Conservation (phyloP, 2,888 invertebrate species). For the Nezara viridula region DNA sequence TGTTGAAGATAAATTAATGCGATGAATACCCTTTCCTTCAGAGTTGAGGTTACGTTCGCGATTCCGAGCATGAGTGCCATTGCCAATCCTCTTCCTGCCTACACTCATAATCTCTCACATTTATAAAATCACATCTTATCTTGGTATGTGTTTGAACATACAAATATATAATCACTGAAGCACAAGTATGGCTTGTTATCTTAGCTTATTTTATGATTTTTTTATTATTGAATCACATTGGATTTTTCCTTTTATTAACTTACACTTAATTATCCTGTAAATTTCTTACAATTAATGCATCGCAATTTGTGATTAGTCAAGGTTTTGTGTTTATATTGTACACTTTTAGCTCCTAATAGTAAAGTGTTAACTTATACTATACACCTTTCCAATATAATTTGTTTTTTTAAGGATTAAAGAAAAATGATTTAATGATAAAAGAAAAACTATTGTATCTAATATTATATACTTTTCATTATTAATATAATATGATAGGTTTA, state of each 20-base stretch:
- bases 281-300: conserved; percentile 53
- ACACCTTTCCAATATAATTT: not conserved
- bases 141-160: conserved; percentile 51
- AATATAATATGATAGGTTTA: not conserved
- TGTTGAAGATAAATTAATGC: conserved; percentile 46
- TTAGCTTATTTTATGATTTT: conserved; percentile 53
- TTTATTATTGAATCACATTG: conserved; percentile 52
- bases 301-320: conserved; percentile 3
- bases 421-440: not conserved
- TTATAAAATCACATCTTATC: conserved; percentile 51
- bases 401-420: not conserved
- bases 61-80: conserved; percentile 54
- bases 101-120: conserved; percentile 52
- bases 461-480: conserved; percentile 37
- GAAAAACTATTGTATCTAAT: not conserved
- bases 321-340: conserved; percentile 34
- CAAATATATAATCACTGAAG: conserved; percentile 55
- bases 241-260: conserved; percentile 49
- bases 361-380: conserved; percentile 3
- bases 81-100: conserved; percentile 52
- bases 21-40: conserved; percentile 56
- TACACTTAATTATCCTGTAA: conserved; percentile 48
- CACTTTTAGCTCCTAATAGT: conserved; percentile 14
- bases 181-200: conserved; percentile 55
- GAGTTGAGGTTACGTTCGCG: conserved; percentile 60